Evolutionary conservation across 1,140 invertebrate genomes (phyloP).

Genomic region (Zeugodacus cucurbitae): DNA sequence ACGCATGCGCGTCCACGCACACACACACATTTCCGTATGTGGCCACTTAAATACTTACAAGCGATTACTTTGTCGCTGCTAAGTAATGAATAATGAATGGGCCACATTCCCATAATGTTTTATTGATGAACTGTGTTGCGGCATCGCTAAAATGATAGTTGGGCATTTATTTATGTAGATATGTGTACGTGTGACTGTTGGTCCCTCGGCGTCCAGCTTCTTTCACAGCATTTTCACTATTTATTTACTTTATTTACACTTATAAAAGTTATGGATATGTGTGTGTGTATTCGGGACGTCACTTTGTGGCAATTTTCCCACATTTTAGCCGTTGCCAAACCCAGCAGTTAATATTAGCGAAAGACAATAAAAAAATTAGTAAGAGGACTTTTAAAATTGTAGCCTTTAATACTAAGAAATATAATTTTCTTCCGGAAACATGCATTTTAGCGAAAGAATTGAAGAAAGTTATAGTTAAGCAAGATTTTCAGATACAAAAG

Average conservation of each 20-base stretch:
- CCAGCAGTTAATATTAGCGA: not conserved
- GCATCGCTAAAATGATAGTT: not conserved
- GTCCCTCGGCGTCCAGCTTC: slow-evolving; percentile 3
- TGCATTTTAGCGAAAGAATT: too few species aligned
- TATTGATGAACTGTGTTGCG: slow-evolving; percentile 25
- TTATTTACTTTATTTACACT: not conserved
- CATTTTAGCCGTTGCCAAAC: not conserved
- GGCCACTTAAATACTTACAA: slow-evolving; percentile 25
- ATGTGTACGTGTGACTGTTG: not conserved
- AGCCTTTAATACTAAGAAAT: too few species aligned
- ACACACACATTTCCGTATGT: not conserved
- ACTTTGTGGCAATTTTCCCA: slow-evolving; percentile 31
- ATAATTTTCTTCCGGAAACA: too few species aligned
- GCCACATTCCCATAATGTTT: slow-evolving; percentile 40
- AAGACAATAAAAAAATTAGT: too few species aligned
- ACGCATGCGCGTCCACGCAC: not conserved
- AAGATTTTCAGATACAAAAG: too few species aligned
- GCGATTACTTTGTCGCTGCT: slow-evolving; percentile 11
- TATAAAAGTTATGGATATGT: not conserved
- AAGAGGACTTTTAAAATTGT: too few species aligned
- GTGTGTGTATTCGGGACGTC: not conserved
- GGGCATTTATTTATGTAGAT: not conserved
- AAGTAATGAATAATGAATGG: slow-evolving; percentile 38
- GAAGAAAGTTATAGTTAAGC: too few species aligned
- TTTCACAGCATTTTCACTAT: slow-evolving; percentile 1